phyloP scores from a whole-genome alignment of 2,888 invertebrate species.

The Torymus auratus region DNA sequence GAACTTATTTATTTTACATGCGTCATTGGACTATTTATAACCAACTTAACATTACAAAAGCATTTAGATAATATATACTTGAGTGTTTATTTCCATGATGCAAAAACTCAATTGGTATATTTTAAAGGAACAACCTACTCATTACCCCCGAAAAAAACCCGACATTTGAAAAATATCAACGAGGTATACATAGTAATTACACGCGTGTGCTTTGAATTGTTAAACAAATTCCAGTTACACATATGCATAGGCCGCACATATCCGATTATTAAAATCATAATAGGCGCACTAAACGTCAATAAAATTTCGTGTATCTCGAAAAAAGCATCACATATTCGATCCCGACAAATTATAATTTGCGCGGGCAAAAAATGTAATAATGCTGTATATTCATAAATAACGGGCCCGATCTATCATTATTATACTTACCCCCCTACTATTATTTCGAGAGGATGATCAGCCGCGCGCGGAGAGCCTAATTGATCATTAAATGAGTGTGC shows the following conservation, averaged over 20 bases:
- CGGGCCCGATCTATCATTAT: conserved; percentile 48
- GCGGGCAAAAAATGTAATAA: conserved; percentile 41
- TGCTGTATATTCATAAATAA: conserved; percentile 49
- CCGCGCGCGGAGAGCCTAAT: conserved; percentile 44
- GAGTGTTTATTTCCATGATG: no score
- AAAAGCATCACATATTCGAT: conserved; percentile 12
- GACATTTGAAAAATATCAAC: no score
- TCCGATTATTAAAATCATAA: conserved; percentile 22
- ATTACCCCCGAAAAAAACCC: no score
- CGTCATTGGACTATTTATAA: no score
- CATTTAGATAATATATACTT: no score
- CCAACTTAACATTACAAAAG: no score
- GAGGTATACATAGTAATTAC: no score
- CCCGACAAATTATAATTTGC: conserved; percentile 34
- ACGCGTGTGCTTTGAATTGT: background rate
- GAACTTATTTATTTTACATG: no score
- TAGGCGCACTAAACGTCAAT: conserved; percentile 26
- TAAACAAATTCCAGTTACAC: background rate
- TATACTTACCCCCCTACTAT: conserved; percentile 36
- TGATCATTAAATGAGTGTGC: conserved; percentile 53
- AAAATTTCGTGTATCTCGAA: conserved; percentile 37
- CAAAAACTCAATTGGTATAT: no score
- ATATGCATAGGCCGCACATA: background rate
- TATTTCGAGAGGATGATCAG: conserved; percentile 48
- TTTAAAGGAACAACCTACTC: no score